A percentile compares a stretch with the other conserved stretches of the same genome.
Conservation (phyloP, 2,888 invertebrate genomes). For the Argyra leucocephala region DNA sequence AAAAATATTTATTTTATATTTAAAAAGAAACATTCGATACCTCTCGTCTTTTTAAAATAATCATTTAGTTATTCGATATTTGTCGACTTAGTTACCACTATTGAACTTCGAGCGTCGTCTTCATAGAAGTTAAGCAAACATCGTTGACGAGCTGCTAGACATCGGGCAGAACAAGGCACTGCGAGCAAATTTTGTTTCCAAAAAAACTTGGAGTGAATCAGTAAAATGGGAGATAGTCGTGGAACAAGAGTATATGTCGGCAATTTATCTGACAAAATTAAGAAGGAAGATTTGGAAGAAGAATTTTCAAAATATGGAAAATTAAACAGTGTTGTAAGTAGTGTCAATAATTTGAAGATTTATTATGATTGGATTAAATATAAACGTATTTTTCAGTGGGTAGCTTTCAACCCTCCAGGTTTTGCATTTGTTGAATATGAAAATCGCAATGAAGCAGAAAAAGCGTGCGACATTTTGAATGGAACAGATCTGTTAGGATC, state of each 20-base stretch:
- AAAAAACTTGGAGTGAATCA: background rate
- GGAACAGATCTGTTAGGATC: slow-evolving; percentile 80
- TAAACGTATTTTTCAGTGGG: slow-evolving; percentile 49
- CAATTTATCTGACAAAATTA: slow-evolving; percentile 76
- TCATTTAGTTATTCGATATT: background rate
- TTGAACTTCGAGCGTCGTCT: background rate
- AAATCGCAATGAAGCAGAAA: slow-evolving; percentile 78
- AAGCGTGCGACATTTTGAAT: slow-evolving; percentile 69
- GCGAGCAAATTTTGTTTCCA: background rate
- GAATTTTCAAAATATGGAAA: slow-evolving; percentile 89
- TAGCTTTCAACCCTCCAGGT: slow-evolving; percentile 84
- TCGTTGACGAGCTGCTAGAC: background rate
- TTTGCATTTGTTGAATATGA: slow-evolving; percentile 91
- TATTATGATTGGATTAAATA: too few species aligned
- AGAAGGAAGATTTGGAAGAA: slow-evolving; percentile 83
- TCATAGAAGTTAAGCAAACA: background rate
- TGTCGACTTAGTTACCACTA: background rate
- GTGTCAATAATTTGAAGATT: background rate
- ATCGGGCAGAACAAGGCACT: background rate
- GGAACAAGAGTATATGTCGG: slow-evolving; percentile 83
- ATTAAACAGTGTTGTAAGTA: slow-evolving; percentile 61
- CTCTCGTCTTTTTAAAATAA: slow-evolving; percentile 1
- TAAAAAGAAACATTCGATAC: background rate
- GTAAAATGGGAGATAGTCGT: slow-evolving; percentile 41
- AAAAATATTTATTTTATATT: background rate